Percentiles rank a stretch among this genome's conserved stretches.
Conservation (phyloP, 2,888 invertebrate genomes). For the Therioaphis trifolii region DNA sequence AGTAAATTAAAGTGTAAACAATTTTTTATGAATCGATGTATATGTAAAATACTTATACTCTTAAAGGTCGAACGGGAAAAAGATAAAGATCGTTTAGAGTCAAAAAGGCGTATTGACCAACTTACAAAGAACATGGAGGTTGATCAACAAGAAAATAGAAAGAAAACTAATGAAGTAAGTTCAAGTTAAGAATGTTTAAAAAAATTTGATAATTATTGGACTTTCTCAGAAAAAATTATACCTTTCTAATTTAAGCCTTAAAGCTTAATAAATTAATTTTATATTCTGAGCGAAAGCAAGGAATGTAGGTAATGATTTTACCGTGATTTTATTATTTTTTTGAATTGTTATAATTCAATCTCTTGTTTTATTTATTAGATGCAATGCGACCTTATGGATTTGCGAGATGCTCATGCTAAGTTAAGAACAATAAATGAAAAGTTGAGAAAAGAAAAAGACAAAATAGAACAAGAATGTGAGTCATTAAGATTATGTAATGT, state of each 20-base stretch:
- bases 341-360: background rate
- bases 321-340: too few relatives aligned
- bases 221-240: too few relatives aligned
- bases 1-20: constrained; percentile 68
- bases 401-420: constrained; percentile 92
- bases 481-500: constrained; percentile 68
- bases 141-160: constrained; percentile 88
- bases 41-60: background rate
- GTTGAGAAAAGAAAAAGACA: constrained; percentile 85
- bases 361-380: constrained; percentile 70
- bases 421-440: constrained; percentile 91
- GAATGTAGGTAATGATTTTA: too few relatives aligned
- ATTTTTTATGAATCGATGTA: background rate
- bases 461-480: constrained; percentile 84
- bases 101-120: constrained; percentile 86
- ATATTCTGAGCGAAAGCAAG: too few relatives aligned
- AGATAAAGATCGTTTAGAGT: constrained; percentile 88
- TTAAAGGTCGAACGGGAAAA: constrained; percentile 85
- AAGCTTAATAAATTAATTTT: too few relatives aligned
- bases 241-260: too few relatives aligned
- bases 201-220: background rate
- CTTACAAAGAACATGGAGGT: constrained; percentile 86
- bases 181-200: background rate
- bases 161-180: constrained; percentile 76
- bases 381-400: constrained; percentile 87